Evolutionary conservation across 1,140 invertebrate species (phyloP), one percentile per base, ranked within the genome.

Genomic region (Lucilia sericata): DNA sequence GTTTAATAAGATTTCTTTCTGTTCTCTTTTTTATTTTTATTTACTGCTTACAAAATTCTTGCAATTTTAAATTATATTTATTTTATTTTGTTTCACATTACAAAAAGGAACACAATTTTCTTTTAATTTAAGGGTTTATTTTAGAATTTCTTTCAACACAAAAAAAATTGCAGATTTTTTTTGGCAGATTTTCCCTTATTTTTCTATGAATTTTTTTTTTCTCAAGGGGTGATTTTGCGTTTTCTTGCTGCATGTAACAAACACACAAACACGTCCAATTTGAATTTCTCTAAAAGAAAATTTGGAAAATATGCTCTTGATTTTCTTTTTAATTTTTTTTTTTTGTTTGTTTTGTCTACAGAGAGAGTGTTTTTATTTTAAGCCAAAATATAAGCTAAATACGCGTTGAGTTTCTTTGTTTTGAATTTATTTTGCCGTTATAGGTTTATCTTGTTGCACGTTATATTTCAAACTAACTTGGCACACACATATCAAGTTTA

Each of bases 391-490:
- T 30, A 30, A 30, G 25, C 25, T 30, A 30, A 30, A 51, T 17
- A 49, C n/a, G 34, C 8, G n/a, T 51, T 70, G 2, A 70, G 12
- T 19, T 51, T 51, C 21, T 80, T 76, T 76, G 0, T 42, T 76
- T 34, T 49, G 17, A 36, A 76, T 0, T 49, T 51, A 49, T 80
- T 80, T 80, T 14, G 36, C 34, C 76, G 76, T 80, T 80, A 80
- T 80, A 49, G 42, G 76, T 80, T 80, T 80, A 80, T 80, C 76
- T 80, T 80, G 76, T 80, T 80, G 76, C 76, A 80, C 76, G 76
- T 80, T 80, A 80, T 80, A 49, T 51, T 80, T 80, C 76, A 80
- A 80, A 80, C 76, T 80, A 49, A 80, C 30, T 70, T 70, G n/a
- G n/a, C 65, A 70, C 65, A 70, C 51, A 42, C 55, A 60, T n/a